These are phyloP conservation scores for Drosophila lutescens DNA, from an alignment of 2,888 invertebrate species.

Conservation along the genomic window DNA sequence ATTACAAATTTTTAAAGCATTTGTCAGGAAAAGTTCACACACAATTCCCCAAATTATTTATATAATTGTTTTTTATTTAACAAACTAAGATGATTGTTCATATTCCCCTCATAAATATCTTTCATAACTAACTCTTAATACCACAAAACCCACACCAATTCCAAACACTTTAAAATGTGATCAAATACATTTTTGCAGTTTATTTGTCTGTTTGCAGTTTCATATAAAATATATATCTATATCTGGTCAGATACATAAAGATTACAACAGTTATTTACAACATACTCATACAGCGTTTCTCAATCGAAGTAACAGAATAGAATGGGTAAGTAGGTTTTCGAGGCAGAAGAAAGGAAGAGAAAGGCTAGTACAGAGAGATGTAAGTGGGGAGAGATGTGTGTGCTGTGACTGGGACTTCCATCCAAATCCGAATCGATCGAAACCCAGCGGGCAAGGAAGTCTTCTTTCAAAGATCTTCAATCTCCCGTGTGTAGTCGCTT, in stretches of 20 bases:
- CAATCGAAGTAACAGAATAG: constrained; percentile 45
- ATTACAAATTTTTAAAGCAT: too few relatives aligned
- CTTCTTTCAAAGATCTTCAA: constrained; percentile 45
- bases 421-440: constrained; percentile 13
- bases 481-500: constrained; percentile 58
- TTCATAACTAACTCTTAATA: not conserved
- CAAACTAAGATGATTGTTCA: not conserved
- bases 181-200: constrained; percentile 82
- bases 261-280: constrained; percentile 82
- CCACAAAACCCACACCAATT: not conserved
- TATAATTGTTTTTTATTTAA: too few relatives aligned
- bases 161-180: constrained; percentile 44
- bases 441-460: constrained; percentile 59
- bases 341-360: constrained; percentile 7
- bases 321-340: constrained; percentile 5
- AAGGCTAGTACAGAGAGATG: constrained; percentile 6
- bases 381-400: constrained; percentile 2
- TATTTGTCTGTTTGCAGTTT: constrained; percentile 82
- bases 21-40: too few relatives aligned
- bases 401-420: constrained; percentile 4
- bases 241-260: constrained; percentile 49
- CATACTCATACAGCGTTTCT: constrained; percentile 69
- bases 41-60: too few relatives aligned
- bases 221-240: constrained; percentile 64
- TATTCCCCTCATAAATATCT: too few relatives aligned